These are phyloP conservation scores for Tetranychus piercei DNA, from an alignment of 2,888 invertebrate genomes.

Conservation along the genomic window DNA sequence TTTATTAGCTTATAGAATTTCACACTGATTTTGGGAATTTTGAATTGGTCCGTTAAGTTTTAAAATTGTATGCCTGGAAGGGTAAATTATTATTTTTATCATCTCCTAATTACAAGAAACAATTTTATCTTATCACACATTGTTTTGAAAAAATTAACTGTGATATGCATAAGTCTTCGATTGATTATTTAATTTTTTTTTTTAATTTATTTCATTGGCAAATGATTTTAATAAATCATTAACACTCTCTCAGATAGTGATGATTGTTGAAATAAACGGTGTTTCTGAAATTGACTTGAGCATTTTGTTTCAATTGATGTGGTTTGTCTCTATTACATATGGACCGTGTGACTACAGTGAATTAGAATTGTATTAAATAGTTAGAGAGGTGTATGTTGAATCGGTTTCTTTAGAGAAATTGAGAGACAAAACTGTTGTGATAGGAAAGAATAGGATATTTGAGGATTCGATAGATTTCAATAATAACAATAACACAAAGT, in stretches of 20 bases:
- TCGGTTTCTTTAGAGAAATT: not conserved
- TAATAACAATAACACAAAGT: too few relatives aligned
- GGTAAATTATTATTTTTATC: too few relatives aligned
- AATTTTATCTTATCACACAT: too few relatives aligned
- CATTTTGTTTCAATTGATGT: not conserved
- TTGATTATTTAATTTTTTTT: too few relatives aligned
- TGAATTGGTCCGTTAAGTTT: too few relatives aligned
- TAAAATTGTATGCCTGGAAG: too few relatives aligned
- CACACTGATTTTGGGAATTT: too few relatives aligned
- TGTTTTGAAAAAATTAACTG: not conserved
- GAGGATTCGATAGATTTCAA: too few relatives aligned
- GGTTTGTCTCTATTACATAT: not conserved
- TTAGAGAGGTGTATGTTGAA: not conserved
- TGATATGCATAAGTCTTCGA: not conserved
- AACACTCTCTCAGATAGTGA: not conserved
- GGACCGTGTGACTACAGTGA: not conserved
- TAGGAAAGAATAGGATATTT: too few relatives aligned
- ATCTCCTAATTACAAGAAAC: too few relatives aligned
- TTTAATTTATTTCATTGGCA: not conserved
- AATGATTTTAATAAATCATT: not conserved
- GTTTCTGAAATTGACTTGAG: not conserved
- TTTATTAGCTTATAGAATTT: too few relatives aligned
- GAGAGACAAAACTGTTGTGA: not conserved
- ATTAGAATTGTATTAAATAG: not conserved
- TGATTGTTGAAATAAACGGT: not conserved